Evolutionary conservation across 1,140 invertebrate genomes (phyloP).

Genomic region (Papilio xuthus): DNA sequence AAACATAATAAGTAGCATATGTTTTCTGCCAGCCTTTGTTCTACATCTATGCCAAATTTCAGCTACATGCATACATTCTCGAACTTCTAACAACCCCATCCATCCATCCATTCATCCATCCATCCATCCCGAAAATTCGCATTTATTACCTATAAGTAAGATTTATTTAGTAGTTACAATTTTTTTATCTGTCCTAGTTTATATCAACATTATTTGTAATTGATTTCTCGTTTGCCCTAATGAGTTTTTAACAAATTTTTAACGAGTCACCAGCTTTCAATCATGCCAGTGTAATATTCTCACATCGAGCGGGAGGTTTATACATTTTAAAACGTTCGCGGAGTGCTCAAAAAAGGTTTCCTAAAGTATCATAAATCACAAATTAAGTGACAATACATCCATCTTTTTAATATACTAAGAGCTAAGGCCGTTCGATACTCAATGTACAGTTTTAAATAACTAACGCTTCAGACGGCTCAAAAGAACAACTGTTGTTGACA

Average conservation of each 20-base stretch:
- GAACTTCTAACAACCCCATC: no score
- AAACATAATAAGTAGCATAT: no score
- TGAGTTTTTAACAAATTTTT: constrained; percentile 35
- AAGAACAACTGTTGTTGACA: not conserved
- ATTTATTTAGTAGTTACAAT: not conserved
- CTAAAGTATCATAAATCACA: constrained; percentile 58
- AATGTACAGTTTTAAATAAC: constrained; percentile 37
- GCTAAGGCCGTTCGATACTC: constrained; percentile 44
- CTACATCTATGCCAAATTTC: no score
- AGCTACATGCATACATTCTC: no score
- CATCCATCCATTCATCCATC: no score
- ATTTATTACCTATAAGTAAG: no score
- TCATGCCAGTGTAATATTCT: constrained; percentile 39
- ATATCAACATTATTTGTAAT: constrained; percentile 3
- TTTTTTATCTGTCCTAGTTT: not conserved
- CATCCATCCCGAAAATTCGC: no score
- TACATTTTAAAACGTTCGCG: constrained; percentile 20
- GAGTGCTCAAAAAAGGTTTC: constrained; percentile 33
- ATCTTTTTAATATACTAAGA: constrained; percentile 56
- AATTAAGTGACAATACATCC: constrained; percentile 59
- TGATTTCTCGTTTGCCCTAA: constrained; percentile 17
- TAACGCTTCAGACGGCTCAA: not conserved
- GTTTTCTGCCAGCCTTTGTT: no score
- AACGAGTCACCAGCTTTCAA: constrained; percentile 26
- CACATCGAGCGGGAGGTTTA: constrained; percentile 29